These are phyloP conservation scores for Oegoconia quadripuncta DNA, from an alignment of 2,888 invertebrate genomes.

Conservation along the genomic window DNA sequence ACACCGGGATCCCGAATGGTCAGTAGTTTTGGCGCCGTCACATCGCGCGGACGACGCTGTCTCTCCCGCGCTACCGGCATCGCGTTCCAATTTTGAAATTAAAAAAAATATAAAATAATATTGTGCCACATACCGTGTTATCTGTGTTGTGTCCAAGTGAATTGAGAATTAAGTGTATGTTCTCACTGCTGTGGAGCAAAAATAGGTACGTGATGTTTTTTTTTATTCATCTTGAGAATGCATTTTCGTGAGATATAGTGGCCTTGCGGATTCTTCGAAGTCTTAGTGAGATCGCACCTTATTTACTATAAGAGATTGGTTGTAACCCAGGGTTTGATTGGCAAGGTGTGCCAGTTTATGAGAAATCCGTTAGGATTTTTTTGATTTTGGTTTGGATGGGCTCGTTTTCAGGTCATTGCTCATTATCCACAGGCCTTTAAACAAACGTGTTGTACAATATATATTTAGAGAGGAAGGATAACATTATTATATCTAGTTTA, in stretches of 20 bases:
- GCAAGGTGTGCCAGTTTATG: neutral
- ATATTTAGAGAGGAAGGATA: too few relatives aligned
- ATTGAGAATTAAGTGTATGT: constrained; percentile 8
- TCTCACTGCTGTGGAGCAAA: neutral
- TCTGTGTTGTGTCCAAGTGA: constrained; percentile 31
- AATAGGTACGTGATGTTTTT: constrained; percentile 6
- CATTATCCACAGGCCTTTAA: too few relatives aligned
- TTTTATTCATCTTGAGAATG: neutral
- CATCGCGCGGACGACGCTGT: constrained; percentile 39
- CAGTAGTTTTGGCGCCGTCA: constrained; percentile 64
- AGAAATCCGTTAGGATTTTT: neutral
- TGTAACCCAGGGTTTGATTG: constrained; percentile 17
- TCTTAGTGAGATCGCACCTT: neutral
- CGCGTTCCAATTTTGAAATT: constrained; percentile 40
- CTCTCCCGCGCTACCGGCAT: constrained; percentile 25
- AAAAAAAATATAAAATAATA: constrained; percentile 29
- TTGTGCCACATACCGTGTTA: constrained; percentile 29
- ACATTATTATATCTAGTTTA: too few relatives aligned
- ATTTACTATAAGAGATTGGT: constrained; percentile 17
- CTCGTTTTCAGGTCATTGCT: too few relatives aligned
- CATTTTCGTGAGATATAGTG: constrained; percentile 1
- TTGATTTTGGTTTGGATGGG: neutral
- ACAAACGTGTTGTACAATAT: too few relatives aligned
- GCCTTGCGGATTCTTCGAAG: constrained; percentile 2
- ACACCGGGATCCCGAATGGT: constrained; percentile 45